phyloP scores from a whole-genome alignment of 2,888 invertebrate species.

The Philonicus albiceps region DNA sequence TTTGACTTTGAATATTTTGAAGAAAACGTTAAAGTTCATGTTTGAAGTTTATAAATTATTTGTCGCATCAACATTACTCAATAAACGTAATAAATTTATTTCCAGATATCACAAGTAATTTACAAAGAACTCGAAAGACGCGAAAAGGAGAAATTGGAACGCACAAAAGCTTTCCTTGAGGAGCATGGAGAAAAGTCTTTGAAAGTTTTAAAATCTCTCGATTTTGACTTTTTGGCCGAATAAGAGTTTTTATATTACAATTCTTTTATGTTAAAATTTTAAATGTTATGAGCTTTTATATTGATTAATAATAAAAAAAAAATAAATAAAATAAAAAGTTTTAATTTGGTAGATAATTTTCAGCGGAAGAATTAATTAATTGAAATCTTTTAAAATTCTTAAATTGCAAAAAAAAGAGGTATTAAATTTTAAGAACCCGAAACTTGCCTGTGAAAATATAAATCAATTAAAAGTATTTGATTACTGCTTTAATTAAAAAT shows the following conservation, averaged over 20 bases:
- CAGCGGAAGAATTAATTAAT: too few species aligned
- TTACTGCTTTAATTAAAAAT: neutral
- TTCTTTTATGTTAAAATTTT: neutral
- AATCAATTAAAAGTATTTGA: neutral
- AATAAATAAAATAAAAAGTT: neutral
- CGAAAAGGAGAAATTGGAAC: constrained; percentile 52
- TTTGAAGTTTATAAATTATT: neutral
- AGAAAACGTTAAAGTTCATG: too few species aligned
- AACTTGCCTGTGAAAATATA: neutral
- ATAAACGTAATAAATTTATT: neutral
- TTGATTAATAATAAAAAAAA: neutral
- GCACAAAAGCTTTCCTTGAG: neutral
- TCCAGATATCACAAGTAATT: constrained; percentile 61
- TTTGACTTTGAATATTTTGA: too few species aligned
- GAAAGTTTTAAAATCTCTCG: neutral
- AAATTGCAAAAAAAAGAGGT: too few species aligned
- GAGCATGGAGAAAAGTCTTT: constrained; percentile 17
- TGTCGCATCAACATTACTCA: neutral
- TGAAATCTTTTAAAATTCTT: too few species aligned
- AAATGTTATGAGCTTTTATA: neutral
- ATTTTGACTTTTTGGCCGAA: neutral
- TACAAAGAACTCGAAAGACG: constrained; percentile 57
- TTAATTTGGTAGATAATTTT: neutral
- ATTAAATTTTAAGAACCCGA: too few species aligned
- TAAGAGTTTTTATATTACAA: neutral